Evolutionary conservation across 2,113 vertebrate genomes (phyloP).

Genomic region (Rhinoderma darwinii): DNA sequence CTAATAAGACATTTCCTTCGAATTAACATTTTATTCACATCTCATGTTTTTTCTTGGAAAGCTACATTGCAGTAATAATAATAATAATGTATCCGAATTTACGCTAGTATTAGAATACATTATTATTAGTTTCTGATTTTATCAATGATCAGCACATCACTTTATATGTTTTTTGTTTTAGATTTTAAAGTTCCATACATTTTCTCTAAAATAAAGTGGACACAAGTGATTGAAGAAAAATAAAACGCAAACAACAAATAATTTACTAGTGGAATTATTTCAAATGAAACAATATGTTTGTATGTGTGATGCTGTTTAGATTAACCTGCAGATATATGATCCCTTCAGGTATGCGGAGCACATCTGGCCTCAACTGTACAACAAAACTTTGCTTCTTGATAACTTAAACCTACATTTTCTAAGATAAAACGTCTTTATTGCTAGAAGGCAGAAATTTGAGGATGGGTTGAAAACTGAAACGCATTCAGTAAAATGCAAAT

Average conservation of each 20-base stretch:
- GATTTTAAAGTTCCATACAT: neutral
- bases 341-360: neutral
- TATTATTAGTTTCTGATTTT: neutral
- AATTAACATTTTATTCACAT: neutral
- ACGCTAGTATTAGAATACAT: neutral
- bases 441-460: slow-evolving; percentile 7
- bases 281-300: neutral
- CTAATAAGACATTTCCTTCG: neutral
- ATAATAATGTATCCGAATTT: neutral
- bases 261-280: neutral
- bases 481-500: neutral
- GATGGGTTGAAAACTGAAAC: neutral
- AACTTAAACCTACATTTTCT: neutral
- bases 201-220: neutral
- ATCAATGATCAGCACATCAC: neutral
- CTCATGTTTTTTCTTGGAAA: neutral
- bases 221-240: neutral
- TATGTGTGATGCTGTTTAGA: neutral
- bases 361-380: neutral
- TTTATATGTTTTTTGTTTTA: neutral
- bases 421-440: neutral
- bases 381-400: neutral
- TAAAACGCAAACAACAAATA: neutral
- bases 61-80: neutral
- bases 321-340: neutral